Evolutionary conservation across 2,113 vertebrate genomes (phyloP).

Genomic region (Ranitomeya imitator): DNA sequence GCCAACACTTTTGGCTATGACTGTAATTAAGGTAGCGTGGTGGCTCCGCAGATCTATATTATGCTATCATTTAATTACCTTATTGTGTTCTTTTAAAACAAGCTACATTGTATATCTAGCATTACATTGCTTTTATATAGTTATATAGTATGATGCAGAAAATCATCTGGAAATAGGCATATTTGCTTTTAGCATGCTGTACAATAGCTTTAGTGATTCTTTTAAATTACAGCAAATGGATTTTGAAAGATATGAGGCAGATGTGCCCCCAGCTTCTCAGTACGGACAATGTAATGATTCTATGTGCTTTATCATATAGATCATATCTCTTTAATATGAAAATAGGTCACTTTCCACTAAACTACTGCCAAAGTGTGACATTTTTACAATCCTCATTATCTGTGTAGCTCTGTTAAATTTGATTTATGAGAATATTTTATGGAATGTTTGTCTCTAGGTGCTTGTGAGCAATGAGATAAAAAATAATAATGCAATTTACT

Average conservation of each 20-base stretch:
- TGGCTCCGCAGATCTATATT: no score
- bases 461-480: conserved; percentile 63
- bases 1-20: no score
- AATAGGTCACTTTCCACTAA: conserved; percentile 69
- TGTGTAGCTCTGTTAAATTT: conserved; percentile 65
- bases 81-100: neutral
- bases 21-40: no score
- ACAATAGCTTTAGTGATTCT: conserved; percentile 1
- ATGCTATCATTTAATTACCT: no score
- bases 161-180: neutral
- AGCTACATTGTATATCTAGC: neutral
- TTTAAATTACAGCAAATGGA: neutral
- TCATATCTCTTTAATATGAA: conserved; percentile 70
- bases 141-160: neutral
- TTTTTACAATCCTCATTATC: conserved; percentile 67
- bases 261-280: neutral
- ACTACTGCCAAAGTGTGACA: conserved; percentile 65
- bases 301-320: conserved; percentile 64
- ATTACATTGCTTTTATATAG: neutral
- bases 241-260: neutral
- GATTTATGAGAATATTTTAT: conserved; percentile 68
- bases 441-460: conserved; percentile 67
- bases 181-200: neutral
- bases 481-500: conserved; percentile 64
- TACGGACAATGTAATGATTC: conserved; percentile 62